Percentiles rank a stretch among this genome's conserved stretches.
phyloP scores from a whole-genome alignment of 2,113 vertebrate genomes.

The Falco punctatus region DNA sequence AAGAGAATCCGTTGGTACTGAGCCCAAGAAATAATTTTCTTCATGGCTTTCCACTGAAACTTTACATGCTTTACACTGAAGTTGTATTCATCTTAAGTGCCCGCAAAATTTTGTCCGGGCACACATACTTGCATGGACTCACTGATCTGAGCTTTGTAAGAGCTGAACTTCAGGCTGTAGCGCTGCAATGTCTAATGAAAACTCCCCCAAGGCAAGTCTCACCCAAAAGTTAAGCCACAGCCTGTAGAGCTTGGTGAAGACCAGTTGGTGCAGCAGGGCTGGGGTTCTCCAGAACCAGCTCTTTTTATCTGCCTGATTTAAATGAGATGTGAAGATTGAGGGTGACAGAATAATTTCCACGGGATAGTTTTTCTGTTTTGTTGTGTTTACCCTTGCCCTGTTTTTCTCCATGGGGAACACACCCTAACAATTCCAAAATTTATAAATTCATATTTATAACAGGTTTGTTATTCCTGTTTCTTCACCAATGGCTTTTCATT shows the following conservation, averaged over 20 bases:
- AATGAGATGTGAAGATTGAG: not conserved
- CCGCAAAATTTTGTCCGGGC: not conserved
- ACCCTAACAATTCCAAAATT: not conserved
- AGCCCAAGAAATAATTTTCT: not conserved
- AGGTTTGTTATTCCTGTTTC: not conserved
- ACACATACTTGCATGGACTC: not conserved
- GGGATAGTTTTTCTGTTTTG: not conserved
- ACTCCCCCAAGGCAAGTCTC: not conserved
- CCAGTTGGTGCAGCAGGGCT: not conserved
- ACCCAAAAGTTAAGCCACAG: not conserved
- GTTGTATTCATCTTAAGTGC: not conserved
- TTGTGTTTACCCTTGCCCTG: not conserved
- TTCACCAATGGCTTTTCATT: not conserved
- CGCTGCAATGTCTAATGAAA: not conserved
- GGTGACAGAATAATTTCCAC: not conserved
- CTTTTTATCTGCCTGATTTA: not conserved
- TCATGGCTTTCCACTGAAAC: not conserved
- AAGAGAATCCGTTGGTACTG: not conserved
- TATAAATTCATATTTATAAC: not conserved
- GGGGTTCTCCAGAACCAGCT: not conserved
- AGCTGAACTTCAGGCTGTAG: not conserved
- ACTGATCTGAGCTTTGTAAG: not conserved
- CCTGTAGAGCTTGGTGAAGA: not conserved
- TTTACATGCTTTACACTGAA: not conserved
- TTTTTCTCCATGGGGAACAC: not conserved